Evolutionary conservation across 2,888 invertebrate species (phyloP).

Genomic region (Sarcophaga caerulescens): DNA sequence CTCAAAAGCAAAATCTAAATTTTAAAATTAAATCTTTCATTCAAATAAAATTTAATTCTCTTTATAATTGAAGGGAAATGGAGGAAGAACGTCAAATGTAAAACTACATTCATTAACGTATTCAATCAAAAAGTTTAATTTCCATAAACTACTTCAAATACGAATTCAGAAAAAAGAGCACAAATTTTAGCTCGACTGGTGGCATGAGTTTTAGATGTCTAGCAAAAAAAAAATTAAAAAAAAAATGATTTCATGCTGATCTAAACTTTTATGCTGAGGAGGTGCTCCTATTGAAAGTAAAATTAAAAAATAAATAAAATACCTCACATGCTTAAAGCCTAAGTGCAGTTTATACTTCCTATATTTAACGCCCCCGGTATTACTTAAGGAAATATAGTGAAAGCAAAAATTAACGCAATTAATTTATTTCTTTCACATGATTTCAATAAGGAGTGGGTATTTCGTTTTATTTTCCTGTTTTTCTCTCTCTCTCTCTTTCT

Average conservation of each 20-base stretch:
- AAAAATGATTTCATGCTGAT: neutral
- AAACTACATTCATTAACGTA: neutral
- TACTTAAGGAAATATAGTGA: neutral
- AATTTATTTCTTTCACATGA: constrained; percentile 36
- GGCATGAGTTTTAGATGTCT: neutral
- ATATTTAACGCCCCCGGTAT: constrained; percentile 6
- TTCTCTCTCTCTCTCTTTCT: neutral
- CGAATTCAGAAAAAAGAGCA: neutral
- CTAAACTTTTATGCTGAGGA: neutral
- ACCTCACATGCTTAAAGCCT: neutral
- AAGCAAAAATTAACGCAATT: constrained; percentile 64
- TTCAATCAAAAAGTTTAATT: neutral
- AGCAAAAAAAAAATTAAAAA: neutral
- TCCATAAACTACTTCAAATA: neutral
- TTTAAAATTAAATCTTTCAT: no score
- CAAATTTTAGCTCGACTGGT: neutral
- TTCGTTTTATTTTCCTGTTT: neutral
- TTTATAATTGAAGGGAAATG: no score
- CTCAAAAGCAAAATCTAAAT: no score
- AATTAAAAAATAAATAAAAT: no score
- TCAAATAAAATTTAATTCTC: no score
- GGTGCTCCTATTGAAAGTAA: neutral
- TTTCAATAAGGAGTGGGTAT: neutral
- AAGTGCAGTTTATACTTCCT: neutral
- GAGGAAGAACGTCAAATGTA: neutral